Base-by-base conservation (phyloP, 2,797 vertebrate species). In the Carcharodon carcharias region DNA sequence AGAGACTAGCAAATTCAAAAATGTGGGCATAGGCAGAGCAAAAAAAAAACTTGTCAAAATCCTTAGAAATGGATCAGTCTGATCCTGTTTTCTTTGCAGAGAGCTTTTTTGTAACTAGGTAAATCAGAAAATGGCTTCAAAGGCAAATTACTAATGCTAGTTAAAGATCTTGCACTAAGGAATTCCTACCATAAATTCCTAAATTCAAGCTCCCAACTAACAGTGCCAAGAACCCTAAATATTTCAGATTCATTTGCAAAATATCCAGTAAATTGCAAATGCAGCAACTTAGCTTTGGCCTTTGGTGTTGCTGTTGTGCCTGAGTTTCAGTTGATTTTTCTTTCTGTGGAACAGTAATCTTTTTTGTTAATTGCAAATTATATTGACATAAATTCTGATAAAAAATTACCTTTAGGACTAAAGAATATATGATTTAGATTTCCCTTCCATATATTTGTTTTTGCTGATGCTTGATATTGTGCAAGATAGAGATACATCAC, bases 231-330 rank as follows among this genome's bases (percentile, higher is more conserved):
- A 65, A 40, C 61, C n/a, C 16, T 40, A 40, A 92, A 63, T 92
- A 63, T 16, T 21, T n/a, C 31, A 61, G 88, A 61, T 61, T 61
- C 58, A 61, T 63, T 63, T 92, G 56, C 8, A 18, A 31, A 92
- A n/a, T 16, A 23, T n/a, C 11, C 12, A 92, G 35, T 63, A 93
- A 63, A 65, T 93, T 63, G 91, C 91, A 93, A 65, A 93, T 65
- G 61, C 91, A 93, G 61, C 65, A 93, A 93, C 91, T n/a, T n/a
- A 61, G 61, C 91, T 93, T 93, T 65, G 61, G 91, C 61, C 89
- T 92, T 65, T 63, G 89, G 89, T 95, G 67, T 50, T 95, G 26
- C 63, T 93, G 40, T 93, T 61, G 61, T 93, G 87, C 56, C 67
- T 0, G 18, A 67, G 31, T 93, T 89, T 45, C 35, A 18, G 91